Base-by-base conservation (phyloP, 2,113 vertebrate species). In the Glaucidium brasilianum region DNA sequence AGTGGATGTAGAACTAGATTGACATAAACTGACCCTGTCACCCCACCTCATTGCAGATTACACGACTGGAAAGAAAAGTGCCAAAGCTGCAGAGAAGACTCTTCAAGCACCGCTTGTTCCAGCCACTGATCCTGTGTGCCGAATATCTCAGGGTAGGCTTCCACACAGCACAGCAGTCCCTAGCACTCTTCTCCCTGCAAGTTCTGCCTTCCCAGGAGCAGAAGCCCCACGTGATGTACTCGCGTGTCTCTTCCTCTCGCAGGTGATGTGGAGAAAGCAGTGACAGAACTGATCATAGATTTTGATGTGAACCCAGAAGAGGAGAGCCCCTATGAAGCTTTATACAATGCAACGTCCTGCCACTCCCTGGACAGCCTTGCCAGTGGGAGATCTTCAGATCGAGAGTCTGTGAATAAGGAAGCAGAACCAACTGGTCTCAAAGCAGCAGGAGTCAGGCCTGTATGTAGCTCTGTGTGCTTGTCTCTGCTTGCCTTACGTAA, bases 271-370 rank as follows among this genome's bases (percentile, higher is more conserved):
- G 98, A 99, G 92, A 99, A 97, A 95, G 98, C 98, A 59, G 97
- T 99, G 59, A 98, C 98, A 5, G 98, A 99, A 73, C 91, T 99
- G 85, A 98, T 98, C 92, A 98, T 98, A 1, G 98, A 98, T 47
- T 97, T 99, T 50, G 98, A 99, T 29, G 94, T 96, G 32, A 98
- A 97, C 30, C 83, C 95, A 0, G 98, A 99, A 71, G 98, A 99
- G 81, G 99, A 99, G 96, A 99, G 99, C 71, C 99, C 99, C 0
- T 99, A 99, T 5, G 99, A 99, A 96, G 99, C 98, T 2, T 96
- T 99, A 64, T 99, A 98, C 94, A 99, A 99, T 10, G 99, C 99
- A 13, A 98, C 99, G 0, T 99, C 99, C 77, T 99, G 99, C 97
- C 99, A 99, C 90, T 99, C 99, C 6, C 90, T 99, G 96, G 99